These are phyloP conservation scores for Stenurella melanura DNA, from an alignment of 2,888 invertebrate species.

Conservation along the genomic window DNA sequence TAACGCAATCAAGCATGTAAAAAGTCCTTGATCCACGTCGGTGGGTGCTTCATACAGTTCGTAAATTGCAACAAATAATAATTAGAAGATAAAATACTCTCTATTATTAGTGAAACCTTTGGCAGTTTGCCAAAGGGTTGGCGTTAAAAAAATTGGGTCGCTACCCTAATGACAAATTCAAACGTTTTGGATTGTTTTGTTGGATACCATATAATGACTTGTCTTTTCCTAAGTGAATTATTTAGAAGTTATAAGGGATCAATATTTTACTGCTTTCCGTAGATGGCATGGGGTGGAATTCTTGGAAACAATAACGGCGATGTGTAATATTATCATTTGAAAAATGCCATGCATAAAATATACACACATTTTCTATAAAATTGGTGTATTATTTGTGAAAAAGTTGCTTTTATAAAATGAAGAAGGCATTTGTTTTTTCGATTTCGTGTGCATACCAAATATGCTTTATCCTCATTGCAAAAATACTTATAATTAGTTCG, in stretches of 20 bases:
- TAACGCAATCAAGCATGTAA: too few relatives aligned
- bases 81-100: neutral
- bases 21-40: too few relatives aligned
- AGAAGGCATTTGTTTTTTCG: too few relatives aligned
- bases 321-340: too few relatives aligned
- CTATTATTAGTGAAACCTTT: neutral
- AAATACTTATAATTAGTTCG: too few relatives aligned
- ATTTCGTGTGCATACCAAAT: too few relatives aligned
- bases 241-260: neutral
- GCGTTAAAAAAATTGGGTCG: neutral
- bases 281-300: neutral
- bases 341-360: too few relatives aligned
- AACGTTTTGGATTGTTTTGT: conserved; percentile 3
- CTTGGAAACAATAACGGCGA: neutral
- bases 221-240: conserved; percentile 3
- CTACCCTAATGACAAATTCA: neutral
- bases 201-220: neutral
- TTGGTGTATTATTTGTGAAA: too few relatives aligned
- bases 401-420: too few relatives aligned
- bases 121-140: neutral
- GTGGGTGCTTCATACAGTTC: too few relatives aligned
- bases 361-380: too few relatives aligned
- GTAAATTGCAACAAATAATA: neutral
- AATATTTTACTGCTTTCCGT: neutral
- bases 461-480: too few relatives aligned